These are phyloP conservation scores for Thaumetopoea pityocampa DNA, from an alignment of 1,140 invertebrate species.

Conservation along the genomic window DNA sequence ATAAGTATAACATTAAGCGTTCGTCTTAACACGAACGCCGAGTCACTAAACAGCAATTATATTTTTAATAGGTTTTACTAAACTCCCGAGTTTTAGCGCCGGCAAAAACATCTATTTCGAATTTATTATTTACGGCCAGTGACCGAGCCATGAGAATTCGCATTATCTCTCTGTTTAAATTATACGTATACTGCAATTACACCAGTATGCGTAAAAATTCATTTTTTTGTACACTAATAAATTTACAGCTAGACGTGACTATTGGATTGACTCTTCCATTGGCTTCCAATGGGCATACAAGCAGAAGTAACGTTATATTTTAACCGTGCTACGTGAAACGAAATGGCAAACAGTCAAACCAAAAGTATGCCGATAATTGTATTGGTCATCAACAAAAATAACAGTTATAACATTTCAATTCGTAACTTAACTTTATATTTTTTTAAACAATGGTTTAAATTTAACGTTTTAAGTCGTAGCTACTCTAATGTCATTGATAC, in stretches of 20 bases:
- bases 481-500: slow-evolving; percentile 1
- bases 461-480: slow-evolving; percentile 1
- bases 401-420: slow-evolving; percentile 1
- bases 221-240: slow-evolving; percentile 10
- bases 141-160: slow-evolving; percentile 13
- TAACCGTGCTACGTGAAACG: slow-evolving; percentile 22
- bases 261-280: slow-evolving; percentile 9
- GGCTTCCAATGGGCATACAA: slow-evolving; percentile 11
- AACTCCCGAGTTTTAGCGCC: slow-evolving; percentile 1
- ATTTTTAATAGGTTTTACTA: slow-evolving; percentile 8
- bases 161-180: slow-evolving; percentile 5
- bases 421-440: slow-evolving; percentile 6
- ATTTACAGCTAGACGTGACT: slow-evolving; percentile 22
- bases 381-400: slow-evolving; percentile 18
- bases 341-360: slow-evolving; percentile 24
- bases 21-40: slow-evolving; percentile 1
- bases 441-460: slow-evolving; percentile 1
- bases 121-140: slow-evolving; percentile 4
- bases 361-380: slow-evolving; percentile 3
- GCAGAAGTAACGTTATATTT: slow-evolving; percentile 24
- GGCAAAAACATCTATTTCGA: slow-evolving; percentile 8
- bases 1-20: slow-evolving; percentile 2
- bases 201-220: slow-evolving; percentile 3
- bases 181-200: slow-evolving; percentile 6
- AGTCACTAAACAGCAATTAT: slow-evolving; percentile 10